Percentiles rank a stretch among this genome's conserved stretches.
Evolutionary conservation across 2,797 vertebrate species (phyloP).

Genomic region (Parauchenoglanis ngamensis): DNA sequence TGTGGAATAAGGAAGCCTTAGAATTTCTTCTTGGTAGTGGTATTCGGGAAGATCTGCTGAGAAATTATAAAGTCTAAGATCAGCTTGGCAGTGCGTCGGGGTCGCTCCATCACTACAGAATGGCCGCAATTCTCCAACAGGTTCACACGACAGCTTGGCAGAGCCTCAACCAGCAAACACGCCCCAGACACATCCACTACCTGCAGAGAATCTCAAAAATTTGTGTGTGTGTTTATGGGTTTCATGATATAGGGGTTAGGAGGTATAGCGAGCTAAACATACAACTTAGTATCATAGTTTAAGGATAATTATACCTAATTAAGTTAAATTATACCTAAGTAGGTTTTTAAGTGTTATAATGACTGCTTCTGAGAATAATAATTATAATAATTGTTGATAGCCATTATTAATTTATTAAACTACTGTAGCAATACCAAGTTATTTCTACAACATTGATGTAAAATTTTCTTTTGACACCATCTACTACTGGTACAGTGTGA

Average conservation of each 20-base stretch:
- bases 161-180: conserved; percentile 73
- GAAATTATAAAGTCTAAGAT: conserved; percentile 86
- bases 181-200: conserved; percentile 92
- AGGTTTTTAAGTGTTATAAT: not conserved
- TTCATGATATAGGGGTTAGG: not conserved
- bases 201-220: conserved; percentile 67
- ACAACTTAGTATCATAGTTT: not conserved
- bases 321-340: not conserved
- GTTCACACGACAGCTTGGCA: conserved; percentile 84
- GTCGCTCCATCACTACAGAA: conserved; percentile 91
- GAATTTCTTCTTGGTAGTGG: conserved; percentile 81
- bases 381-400: not conserved
- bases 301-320: not conserved
- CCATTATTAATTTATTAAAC: not conserved
- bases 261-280: not conserved
- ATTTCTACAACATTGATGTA: not conserved
- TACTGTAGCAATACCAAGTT: not conserved
- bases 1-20: conserved; percentile 37
- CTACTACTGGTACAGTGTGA: not conserved
- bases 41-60: conserved; percentile 74
- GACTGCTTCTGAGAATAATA: not conserved
- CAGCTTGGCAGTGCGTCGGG: conserved; percentile 89
- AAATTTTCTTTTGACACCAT: not conserved
- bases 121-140: conserved; percentile 96
- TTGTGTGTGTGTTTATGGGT: not conserved